These are phyloP conservation scores for Notoglanidium macrostoma DNA, from an alignment of 2,797 vertebrate genomes.

Conservation along the genomic window DNA sequence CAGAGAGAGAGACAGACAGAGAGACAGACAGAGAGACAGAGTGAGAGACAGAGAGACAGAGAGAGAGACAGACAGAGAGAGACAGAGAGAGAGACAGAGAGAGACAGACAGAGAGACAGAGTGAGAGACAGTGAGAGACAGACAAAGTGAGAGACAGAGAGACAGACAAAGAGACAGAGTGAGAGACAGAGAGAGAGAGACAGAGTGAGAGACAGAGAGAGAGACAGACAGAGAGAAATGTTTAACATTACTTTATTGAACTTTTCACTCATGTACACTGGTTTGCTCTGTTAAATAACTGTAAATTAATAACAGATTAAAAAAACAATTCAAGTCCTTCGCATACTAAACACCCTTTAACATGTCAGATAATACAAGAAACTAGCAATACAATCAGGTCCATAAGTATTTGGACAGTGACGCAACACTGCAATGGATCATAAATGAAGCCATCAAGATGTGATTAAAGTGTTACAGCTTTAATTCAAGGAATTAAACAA, in stretches of 20 bases:
- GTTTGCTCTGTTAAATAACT: neutral
- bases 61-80: neutral
- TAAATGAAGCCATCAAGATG: too few relatives aligned
- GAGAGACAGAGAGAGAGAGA: neutral
- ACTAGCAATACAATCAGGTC: too few relatives aligned
- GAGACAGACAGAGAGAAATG: neutral
- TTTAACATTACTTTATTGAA: neutral
- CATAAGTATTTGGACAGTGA: neutral
- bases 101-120: constrained; percentile 38
- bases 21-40: neutral
- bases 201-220: neutral
- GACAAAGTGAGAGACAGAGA: neutral
- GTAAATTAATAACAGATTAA: neutral
- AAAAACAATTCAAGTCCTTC: neutral
- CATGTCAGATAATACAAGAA: too few relatives aligned
- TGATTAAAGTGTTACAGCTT: too few relatives aligned
- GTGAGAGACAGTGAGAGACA: neutral
- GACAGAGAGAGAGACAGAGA: neutral
- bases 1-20: neutral
- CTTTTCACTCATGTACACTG: neutral
- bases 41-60: neutral
- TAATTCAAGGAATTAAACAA: too few relatives aligned
- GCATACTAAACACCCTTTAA: too few relatives aligned
- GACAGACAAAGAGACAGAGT: constrained; percentile 69
- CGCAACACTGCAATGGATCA: too few relatives aligned